Conservation (phyloP, 2,888 invertebrate genomes). For the Schizotus pectinicornis region DNA sequence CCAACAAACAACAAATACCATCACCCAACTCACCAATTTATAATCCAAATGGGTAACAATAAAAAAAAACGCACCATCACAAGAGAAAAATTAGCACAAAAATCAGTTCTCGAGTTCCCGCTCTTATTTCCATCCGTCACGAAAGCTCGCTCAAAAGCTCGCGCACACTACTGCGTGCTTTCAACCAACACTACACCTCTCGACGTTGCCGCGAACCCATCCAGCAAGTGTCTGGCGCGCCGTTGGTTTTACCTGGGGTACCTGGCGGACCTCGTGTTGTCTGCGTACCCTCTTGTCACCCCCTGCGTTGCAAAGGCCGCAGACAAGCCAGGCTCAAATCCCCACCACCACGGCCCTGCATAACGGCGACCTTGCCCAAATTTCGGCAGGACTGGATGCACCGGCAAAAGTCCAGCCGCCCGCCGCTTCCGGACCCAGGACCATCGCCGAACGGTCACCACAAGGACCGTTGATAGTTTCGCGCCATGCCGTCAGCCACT, state of each 20-base stretch:
- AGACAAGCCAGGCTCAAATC: constrained; percentile 28
- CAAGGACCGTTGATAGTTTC: no score
- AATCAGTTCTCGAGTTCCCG: constrained; percentile 20
- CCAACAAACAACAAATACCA: neutral
- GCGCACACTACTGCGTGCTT: neutral
- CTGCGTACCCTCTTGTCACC: constrained; percentile 39
- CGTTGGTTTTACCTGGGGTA: constrained; percentile 45
- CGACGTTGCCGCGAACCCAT: constrained; percentile 44
- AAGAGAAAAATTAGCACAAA: constrained; percentile 3
- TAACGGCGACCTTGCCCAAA: constrained; percentile 24
- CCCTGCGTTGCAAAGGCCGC: constrained; percentile 40
- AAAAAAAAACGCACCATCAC: constrained; percentile 7
- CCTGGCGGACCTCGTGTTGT: constrained; percentile 44
- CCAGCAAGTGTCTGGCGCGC: constrained; percentile 49
- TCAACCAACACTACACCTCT: constrained; percentile 13
- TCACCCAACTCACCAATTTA: constrained; percentile 5
- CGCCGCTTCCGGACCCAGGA: no score
- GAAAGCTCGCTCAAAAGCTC: neutral
- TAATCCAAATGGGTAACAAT: constrained; percentile 5
- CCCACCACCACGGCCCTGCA: constrained; percentile 25
- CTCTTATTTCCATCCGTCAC: constrained; percentile 10
- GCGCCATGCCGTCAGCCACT: no score
- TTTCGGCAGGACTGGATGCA: constrained; percentile 10
- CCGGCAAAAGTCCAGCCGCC: neutral
- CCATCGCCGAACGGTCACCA: no score